These are phyloP conservation scores for Brenthis ino DNA, from an alignment of 2,888 invertebrate genomes.

Conservation along the genomic window DNA sequence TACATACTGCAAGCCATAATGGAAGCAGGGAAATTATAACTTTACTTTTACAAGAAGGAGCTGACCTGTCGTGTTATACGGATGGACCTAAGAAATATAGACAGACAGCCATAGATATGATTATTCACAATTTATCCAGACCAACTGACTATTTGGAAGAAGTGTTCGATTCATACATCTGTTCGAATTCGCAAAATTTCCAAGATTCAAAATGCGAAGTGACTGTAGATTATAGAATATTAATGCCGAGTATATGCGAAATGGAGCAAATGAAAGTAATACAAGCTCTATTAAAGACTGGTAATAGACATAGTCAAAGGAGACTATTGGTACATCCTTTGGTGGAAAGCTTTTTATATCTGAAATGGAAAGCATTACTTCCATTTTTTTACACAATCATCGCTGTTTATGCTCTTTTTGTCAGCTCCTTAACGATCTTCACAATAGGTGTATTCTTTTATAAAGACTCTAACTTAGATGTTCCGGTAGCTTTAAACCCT, in stretches of 20 bases:
- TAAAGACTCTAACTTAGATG: conserved; percentile 57
- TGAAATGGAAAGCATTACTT: conserved; percentile 81
- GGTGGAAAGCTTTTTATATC: conserved; percentile 79
- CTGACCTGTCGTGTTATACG: conserved; percentile 68
- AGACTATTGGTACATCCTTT: conserved; percentile 80
- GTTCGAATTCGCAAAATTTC: conserved; percentile 67
- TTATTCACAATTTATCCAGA: conserved; percentile 77
- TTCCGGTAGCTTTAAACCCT: conserved; percentile 58
- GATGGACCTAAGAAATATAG: conserved; percentile 66
- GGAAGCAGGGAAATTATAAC: conserved; percentile 83
- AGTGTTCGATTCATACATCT: conserved; percentile 77
- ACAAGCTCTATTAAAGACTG: conserved; percentile 78
- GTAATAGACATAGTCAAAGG: conserved; percentile 74
- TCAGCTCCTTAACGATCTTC: conserved; percentile 74
- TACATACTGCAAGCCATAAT: conserved; percentile 78
- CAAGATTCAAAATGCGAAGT: conserved; percentile 71
- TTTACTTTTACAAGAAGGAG: conserved; percentile 69
- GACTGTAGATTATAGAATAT: conserved; percentile 75
- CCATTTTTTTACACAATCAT: conserved; percentile 80
- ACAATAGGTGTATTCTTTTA: conserved; percentile 75
- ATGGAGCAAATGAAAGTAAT: conserved; percentile 81
- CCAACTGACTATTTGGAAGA: conserved; percentile 79
- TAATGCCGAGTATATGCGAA: conserved; percentile 70
- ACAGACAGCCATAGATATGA: conserved; percentile 77
- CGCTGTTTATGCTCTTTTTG: conserved; percentile 73